Conservation (phyloP, 2,797 vertebrate species). For the Periparus ater region DNA sequence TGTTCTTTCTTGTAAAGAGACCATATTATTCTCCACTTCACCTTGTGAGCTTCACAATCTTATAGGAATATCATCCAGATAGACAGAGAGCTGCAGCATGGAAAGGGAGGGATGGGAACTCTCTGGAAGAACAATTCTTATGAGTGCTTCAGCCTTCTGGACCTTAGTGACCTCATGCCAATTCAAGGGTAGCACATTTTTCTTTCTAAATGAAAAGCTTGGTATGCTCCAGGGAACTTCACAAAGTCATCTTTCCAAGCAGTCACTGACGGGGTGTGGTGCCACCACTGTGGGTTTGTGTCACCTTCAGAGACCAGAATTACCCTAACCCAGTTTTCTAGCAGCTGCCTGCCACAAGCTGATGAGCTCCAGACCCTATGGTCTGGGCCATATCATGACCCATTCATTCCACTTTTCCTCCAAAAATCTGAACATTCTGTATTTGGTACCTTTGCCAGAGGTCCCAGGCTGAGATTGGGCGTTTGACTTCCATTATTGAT, state of each 20-base stretch:
- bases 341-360: not conserved
- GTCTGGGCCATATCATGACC: not conserved
- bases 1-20: not conserved
- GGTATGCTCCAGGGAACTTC: not conserved
- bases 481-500: not conserved
- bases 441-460: not conserved
- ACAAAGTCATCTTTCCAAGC: not conserved
- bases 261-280: accelerated
- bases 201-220: not conserved
- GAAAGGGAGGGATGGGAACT: not conserved
- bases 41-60: not conserved
- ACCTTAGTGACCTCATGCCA: not conserved
- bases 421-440: not conserved
- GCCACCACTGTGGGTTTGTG: not conserved
- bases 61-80: not conserved
- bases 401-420: not conserved
- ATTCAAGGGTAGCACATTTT: not conserved
- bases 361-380: not conserved
- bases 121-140: not conserved
- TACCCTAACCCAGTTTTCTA: not conserved
- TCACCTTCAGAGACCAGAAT: not conserved
- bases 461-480: not conserved
- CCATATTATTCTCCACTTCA: not conserved
- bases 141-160: not conserved
- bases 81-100: not conserved